A percentile compares a stretch with the other conserved stretches of the same genome.
phyloP scores from a whole-genome alignment of 1,140 invertebrate species.

The Cataglyphis hispanica region DNA sequence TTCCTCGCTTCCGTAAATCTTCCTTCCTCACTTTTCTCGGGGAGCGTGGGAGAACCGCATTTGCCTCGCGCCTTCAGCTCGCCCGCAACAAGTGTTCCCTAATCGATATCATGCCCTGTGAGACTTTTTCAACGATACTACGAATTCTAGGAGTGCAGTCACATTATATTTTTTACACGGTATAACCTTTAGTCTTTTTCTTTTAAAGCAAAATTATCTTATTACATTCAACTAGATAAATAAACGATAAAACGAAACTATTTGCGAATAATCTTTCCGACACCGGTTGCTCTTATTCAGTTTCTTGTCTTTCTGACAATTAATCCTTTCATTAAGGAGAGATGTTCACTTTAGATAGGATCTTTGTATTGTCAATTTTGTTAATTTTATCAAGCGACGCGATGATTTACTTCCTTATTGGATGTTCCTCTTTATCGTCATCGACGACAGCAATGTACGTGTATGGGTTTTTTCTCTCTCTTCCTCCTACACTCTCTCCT shows the following conservation, averaged over 20 bases:
- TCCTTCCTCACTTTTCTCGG: not conserved
- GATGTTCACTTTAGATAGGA: not conserved
- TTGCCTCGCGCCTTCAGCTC: constrained; percentile 10
- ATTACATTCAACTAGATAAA: not conserved
- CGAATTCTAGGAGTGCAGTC: not conserved
- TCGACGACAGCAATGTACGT: not conserved
- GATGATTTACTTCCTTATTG: not conserved
- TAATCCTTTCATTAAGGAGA: no score
- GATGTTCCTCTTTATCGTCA: not conserved
- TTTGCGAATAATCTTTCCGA: not conserved
- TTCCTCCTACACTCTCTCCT: not conserved
- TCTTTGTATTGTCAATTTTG: not conserved
- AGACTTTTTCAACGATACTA: not conserved
- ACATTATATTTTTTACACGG: not conserved
- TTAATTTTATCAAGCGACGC: constrained; percentile 1
- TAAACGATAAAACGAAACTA: not conserved
- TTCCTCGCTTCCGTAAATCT: no score
- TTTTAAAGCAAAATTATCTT: not conserved
- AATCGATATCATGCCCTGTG: constrained; percentile 43
- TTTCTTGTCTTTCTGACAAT: not conserved
- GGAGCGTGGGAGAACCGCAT: not conserved
- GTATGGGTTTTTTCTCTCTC: not conserved
- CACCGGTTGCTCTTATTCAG: not conserved
- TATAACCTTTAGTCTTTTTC: not conserved
- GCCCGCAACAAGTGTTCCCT: constrained; percentile 44